These are phyloP conservation scores for Callorhinus ursinus DNA, from an alignment of 2,113 vertebrate species.

Conservation along the genomic window DNA sequence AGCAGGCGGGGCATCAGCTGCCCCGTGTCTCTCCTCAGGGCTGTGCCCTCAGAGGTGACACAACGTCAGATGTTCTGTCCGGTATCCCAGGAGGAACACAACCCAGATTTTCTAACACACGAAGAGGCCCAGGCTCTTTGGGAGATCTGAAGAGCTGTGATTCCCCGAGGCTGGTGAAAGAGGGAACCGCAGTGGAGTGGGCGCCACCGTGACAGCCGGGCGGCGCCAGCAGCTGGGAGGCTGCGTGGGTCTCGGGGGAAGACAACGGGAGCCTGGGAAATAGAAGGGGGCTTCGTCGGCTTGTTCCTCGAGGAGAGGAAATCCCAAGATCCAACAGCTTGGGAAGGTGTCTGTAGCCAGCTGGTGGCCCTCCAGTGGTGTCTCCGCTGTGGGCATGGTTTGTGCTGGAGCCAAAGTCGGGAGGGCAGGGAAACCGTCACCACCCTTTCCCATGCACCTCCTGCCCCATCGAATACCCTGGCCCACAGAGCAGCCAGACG, in stretches of 20 bases:
- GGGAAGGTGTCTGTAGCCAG: too few species aligned
- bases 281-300: background rate
- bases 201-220: background rate
- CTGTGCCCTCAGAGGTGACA: background rate
- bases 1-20: background rate
- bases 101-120: background rate
- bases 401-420: background rate
- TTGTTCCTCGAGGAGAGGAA: background rate
- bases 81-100: background rate
- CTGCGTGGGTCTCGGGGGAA: background rate
- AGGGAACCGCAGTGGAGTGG: background rate
- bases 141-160: background rate
- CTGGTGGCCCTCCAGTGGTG: background rate
- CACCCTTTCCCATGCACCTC: background rate
- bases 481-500: background rate
- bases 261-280: accelerated
- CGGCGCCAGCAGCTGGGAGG: background rate
- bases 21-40: background rate
- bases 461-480: background rate
- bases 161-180: background rate
- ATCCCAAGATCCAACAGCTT: background rate
- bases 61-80: background rate
- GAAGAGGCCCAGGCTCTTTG: background rate
- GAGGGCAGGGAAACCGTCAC: too few species aligned
- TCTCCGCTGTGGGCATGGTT: background rate